These are phyloP conservation scores for Neomorphus geoffroyi DNA, from an alignment of 2,797 vertebrate species.

Conservation along the genomic window DNA sequence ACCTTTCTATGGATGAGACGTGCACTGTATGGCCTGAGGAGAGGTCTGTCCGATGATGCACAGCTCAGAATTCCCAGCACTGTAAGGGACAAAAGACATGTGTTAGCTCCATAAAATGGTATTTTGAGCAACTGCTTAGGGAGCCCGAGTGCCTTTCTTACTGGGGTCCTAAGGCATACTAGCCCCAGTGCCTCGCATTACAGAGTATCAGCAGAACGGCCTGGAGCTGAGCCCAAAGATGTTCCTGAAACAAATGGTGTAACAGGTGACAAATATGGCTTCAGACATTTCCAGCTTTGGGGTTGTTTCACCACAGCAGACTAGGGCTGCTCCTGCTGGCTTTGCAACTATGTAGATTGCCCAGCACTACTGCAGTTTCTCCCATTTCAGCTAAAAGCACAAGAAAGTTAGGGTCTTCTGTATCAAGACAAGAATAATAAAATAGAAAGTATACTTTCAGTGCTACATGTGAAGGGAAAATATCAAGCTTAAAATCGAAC, in stretches of 20 bases:
- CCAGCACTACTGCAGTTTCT: not conserved
- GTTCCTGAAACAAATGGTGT: not conserved
- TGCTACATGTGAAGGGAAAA: not conserved
- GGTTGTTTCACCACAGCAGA: not conserved
- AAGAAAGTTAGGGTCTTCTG: not conserved
- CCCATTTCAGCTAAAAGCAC: not conserved
- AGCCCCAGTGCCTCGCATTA: not conserved
- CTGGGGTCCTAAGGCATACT: not conserved
- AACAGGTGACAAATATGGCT: not conserved
- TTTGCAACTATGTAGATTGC: not conserved
- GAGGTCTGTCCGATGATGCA: not conserved
- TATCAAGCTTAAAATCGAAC: not conserved
- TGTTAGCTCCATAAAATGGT: not conserved
- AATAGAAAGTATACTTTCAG: not conserved
- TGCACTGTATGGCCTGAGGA: not conserved
- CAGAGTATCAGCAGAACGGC: not conserved
- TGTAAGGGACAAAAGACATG: not conserved
- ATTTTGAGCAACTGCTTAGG: not conserved
- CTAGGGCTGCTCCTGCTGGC: not conserved
- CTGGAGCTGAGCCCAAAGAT: not conserved
- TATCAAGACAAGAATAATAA: not conserved
- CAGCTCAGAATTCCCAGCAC: not conserved
- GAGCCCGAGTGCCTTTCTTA: not conserved
- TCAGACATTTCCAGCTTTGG: not conserved
- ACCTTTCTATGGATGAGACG: not conserved